A percentile compares a stretch with the other conserved stretches of the same genome.
phyloP scores from a whole-genome alignment of 37 sponge, comb jelly and placozoan species.

The Crambe crambe region DNA sequence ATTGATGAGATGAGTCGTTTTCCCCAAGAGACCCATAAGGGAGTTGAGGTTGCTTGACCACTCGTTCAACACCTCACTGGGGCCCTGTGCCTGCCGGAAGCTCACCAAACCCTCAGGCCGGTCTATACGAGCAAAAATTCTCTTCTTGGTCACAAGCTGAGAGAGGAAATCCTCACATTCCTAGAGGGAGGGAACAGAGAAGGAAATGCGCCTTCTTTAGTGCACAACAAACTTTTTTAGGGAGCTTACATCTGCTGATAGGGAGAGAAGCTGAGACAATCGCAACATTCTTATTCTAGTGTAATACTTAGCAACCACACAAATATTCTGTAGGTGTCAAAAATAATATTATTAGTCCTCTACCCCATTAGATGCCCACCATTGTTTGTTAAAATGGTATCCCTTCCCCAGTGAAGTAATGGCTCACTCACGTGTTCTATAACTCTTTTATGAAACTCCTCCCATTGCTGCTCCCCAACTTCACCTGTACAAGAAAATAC shows the following conservation, averaged over 20 bases:
- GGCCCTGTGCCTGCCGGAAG: slow-evolving; percentile 83
- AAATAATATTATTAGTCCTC: not conserved
- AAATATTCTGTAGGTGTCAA: slow-evolving; percentile 69
- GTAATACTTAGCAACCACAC: slow-evolving; percentile 93
- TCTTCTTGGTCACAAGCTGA: slow-evolving; percentile 88
- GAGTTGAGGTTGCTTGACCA: slow-evolving; percentile 89
- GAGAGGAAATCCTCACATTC: slow-evolving; percentile 89
- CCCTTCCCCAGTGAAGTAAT: too few species aligned
- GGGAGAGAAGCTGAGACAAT: slow-evolving; percentile 77
- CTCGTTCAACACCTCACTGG: slow-evolving; percentile 86
- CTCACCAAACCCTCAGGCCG: slow-evolving; percentile 86
- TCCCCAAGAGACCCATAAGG: slow-evolving; percentile 90
- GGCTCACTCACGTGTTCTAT: slow-evolving; percentile 89
- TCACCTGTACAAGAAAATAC: slow-evolving; percentile 31
- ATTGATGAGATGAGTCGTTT: slow-evolving; percentile 94
- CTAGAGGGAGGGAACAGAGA: slow-evolving; percentile 31
- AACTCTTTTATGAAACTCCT: slow-evolving; percentile 79
- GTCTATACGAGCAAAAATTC: slow-evolving; percentile 94
- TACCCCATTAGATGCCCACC: too few species aligned
- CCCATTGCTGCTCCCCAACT: slow-evolving; percentile 65
- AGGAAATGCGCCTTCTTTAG: too few species aligned
- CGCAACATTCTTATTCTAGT: slow-evolving; percentile 79
- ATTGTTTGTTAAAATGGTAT: too few species aligned
- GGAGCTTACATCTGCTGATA: slow-evolving; percentile 66
- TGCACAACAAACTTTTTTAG: too few species aligned